Evolutionary conservation across 2,797 vertebrate species (phyloP).

Genomic region (Channallabes apus): DNA sequence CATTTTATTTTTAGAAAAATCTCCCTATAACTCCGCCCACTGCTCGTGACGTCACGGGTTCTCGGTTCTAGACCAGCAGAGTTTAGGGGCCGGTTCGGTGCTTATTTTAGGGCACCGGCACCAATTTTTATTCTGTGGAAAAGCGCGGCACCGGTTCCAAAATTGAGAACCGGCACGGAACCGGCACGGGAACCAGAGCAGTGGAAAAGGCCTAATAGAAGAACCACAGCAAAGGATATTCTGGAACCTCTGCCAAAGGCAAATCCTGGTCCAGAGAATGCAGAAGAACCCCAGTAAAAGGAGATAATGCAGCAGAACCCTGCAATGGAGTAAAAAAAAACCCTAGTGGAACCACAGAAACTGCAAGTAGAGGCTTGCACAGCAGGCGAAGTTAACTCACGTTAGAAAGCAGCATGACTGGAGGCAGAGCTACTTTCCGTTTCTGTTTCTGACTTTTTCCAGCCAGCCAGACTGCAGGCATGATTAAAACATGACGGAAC

Average conservation of each 20-base stretch:
- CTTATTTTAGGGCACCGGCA: too few species aligned
- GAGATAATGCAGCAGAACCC: neutral
- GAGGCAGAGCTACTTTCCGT: slow-evolving; percentile 48
- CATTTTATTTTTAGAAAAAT: too few species aligned
- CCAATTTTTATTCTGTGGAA: too few species aligned
- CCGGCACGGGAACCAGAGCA: too few species aligned
- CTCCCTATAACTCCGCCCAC: too few species aligned
- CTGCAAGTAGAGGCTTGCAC: neutral
- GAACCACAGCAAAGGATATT: neutral
- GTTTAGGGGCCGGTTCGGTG: too few species aligned
- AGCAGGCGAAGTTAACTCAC: neutral
- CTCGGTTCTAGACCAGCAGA: too few species aligned
- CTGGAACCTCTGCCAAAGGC: neutral
- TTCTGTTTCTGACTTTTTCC: slow-evolving; percentile 73
- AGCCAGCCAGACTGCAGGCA: slow-evolving; percentile 70
- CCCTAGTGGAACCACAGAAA: neutral
- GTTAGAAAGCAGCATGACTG: slow-evolving; percentile 8
- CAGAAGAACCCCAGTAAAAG: neutral
- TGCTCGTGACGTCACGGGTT: too few species aligned
- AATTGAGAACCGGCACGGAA: too few species aligned
- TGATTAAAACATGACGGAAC: slow-evolving; percentile 75
- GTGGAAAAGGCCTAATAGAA: too few species aligned
- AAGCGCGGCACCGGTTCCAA: too few species aligned
- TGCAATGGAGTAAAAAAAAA: neutral
- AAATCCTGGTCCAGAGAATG: neutral